Evolutionary conservation across 1,140 invertebrate species (phyloP).

Genomic region (Medauroidea extradentata): DNA sequence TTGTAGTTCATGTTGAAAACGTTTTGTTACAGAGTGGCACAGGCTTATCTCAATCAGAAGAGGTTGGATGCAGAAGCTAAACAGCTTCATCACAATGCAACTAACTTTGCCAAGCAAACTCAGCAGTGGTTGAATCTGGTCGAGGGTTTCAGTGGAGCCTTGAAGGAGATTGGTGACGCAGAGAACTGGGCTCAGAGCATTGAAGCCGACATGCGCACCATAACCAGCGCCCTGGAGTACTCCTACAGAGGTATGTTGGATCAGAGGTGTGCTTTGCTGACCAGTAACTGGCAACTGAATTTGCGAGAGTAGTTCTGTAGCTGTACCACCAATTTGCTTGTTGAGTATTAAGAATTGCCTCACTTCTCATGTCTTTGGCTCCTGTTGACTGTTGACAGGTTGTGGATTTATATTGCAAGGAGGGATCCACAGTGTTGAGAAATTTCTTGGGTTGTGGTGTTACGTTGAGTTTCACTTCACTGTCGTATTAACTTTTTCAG

Average conservation of each 20-base stretch:
- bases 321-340: too few species aligned
- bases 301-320: too few species aligned
- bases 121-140: slow-evolving; percentile 93
- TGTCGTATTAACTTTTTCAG: too few species aligned
- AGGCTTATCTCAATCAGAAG: slow-evolving; percentile 98
- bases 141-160: slow-evolving; percentile 89
- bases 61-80: slow-evolving; percentile 95
- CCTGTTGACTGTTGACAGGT: too few species aligned
- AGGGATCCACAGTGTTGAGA: too few species aligned
- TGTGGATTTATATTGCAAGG: too few species aligned
- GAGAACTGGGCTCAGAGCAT: slow-evolving; percentile 98
- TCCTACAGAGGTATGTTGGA: slow-evolving; percentile 77
- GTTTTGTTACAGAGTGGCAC: slow-evolving; percentile 69
- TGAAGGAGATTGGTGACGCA: slow-evolving; percentile 98
- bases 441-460: too few species aligned
- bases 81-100: slow-evolving; percentile 89
- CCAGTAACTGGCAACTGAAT: too few species aligned
- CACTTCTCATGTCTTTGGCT: too few species aligned
- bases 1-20: neutral
- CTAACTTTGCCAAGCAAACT: slow-evolving; percentile 94
- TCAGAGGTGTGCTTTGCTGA: too few species aligned
- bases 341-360: too few species aligned
- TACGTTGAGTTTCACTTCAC: too few species aligned
- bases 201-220: slow-evolving; percentile 91
- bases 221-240: slow-evolving; percentile 89